phyloP scores from a whole-genome alignment of 2,113 vertebrate species.

The Perognathus longimembris region DNA sequence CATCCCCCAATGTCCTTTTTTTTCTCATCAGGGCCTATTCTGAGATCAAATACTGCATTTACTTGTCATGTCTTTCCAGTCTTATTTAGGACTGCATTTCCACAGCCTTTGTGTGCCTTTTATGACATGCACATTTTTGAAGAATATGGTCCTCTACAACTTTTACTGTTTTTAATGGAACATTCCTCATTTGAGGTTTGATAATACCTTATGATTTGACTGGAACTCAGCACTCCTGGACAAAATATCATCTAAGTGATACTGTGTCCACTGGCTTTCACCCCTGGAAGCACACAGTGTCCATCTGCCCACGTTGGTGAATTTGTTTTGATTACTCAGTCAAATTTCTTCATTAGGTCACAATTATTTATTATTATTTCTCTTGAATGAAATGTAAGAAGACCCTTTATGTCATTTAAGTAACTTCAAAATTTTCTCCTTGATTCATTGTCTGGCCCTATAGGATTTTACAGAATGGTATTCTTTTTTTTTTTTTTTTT shows the following conservation, averaged over 20 bases:
- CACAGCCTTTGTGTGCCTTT: constrained; percentile 12
- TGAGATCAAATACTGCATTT: not conserved
- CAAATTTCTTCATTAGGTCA: not conserved
- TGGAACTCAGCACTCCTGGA: not conserved
- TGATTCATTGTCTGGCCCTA: not conserved
- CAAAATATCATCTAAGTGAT: not conserved
- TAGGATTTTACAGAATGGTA: not conserved
- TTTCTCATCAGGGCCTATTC: not conserved
- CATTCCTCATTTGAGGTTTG: not conserved
- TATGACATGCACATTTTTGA: not conserved
- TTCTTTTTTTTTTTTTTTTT: too few relatives aligned
- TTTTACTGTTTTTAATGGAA: not conserved
- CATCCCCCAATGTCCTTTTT: not conserved
- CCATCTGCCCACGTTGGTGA: not conserved
- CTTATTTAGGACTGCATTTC: not conserved
- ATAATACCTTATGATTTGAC: not conserved
- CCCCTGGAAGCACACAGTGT: not conserved
- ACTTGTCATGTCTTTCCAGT: not conserved
- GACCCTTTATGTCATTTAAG: not conserved
- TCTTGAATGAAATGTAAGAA: not conserved
- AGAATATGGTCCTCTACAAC: not conserved
- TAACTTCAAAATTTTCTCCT: not conserved
- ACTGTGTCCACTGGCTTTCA: not conserved
- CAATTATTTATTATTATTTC: not conserved
- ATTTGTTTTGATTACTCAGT: constrained; percentile 19